Conservation (phyloP, 2,888 invertebrate genomes). For the Morpho deidamia region DNA sequence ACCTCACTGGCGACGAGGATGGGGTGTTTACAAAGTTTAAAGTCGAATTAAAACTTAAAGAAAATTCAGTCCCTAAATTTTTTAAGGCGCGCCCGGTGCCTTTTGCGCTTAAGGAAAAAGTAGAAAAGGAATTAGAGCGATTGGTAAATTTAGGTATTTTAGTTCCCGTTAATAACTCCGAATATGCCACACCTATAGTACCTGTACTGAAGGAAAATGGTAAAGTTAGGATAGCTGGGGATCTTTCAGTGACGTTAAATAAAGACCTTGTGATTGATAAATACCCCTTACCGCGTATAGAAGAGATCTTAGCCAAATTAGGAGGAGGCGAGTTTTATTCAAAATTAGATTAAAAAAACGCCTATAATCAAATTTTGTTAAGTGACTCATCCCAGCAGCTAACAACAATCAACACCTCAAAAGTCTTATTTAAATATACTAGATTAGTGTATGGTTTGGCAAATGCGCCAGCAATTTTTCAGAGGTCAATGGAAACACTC, state of each 20-base stretch:
- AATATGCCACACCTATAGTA: slow-evolving; percentile 23
- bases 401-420: slow-evolving; percentile 24
- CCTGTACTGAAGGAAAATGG: slow-evolving; percentile 22
- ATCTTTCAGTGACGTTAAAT: slow-evolving; percentile 23
- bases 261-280: slow-evolving; percentile 23
- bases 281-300: slow-evolving; percentile 22
- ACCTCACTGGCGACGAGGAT: too few species aligned
- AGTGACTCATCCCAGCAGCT: slow-evolving; percentile 16
- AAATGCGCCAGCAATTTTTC: slow-evolving; percentile 26
- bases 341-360: slow-evolving; percentile 20
- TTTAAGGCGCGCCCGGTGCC: slow-evolving; percentile 4
- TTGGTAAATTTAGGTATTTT: slow-evolving; percentile 13
- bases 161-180: slow-evolving; percentile 13
- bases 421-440: slow-evolving; percentile 25
- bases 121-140: slow-evolving; percentile 11
- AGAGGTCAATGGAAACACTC: slow-evolving; percentile 25
- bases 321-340: slow-evolving; percentile 16
- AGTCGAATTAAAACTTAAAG: background rate
- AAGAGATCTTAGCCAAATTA: slow-evolving; percentile 23
- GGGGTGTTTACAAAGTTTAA: background rate
- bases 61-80: background rate
- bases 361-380: slow-evolving; percentile 18
- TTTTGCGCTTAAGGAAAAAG: slow-evolving; percentile 18
- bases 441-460: slow-evolving; percentile 26
- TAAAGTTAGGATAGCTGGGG: slow-evolving; percentile 16